Conservation (phyloP, 2,113 vertebrate genomes). For the Athene cunicularia region DNA sequence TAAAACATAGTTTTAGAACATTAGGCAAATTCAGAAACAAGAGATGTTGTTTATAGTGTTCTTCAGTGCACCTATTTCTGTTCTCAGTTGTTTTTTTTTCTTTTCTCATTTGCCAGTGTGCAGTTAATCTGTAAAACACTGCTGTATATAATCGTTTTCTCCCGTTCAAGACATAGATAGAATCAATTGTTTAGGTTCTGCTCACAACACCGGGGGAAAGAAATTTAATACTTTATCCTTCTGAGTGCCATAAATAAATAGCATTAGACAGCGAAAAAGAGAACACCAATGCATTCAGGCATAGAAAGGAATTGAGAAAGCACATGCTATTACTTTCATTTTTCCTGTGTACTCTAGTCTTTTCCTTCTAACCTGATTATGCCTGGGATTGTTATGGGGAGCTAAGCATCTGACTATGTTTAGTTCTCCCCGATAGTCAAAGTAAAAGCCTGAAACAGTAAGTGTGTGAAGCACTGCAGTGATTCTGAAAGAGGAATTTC, state of each 20-base stretch:
- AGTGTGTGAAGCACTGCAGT: not conserved
- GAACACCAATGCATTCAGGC: not conserved
- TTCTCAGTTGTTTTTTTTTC: not conserved
- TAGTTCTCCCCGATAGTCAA: not conserved
- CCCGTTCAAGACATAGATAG: not conserved
- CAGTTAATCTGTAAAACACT: not conserved
- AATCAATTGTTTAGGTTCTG: not conserved
- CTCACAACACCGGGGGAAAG: not conserved
- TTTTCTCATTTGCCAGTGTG: not conserved
- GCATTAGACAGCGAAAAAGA: not conserved
- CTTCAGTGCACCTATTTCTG: not conserved
- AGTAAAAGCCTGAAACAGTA: not conserved
- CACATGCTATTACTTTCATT: not conserved
- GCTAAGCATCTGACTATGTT: not conserved
- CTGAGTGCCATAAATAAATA: constrained; percentile 5
- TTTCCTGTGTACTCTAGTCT: not conserved
- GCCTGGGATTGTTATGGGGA: not conserved
- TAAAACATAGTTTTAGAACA: not conserved
- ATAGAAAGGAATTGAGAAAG: not conserved
- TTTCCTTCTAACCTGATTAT: not conserved
- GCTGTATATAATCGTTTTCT: not conserved
- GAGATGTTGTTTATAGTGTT: not conserved
- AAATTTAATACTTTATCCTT: not conserved
- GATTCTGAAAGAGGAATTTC: not conserved
- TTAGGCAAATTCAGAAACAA: not conserved